Conservation (phyloP, 2,113 vertebrate genomes). For the Labeo catla region DNA sequence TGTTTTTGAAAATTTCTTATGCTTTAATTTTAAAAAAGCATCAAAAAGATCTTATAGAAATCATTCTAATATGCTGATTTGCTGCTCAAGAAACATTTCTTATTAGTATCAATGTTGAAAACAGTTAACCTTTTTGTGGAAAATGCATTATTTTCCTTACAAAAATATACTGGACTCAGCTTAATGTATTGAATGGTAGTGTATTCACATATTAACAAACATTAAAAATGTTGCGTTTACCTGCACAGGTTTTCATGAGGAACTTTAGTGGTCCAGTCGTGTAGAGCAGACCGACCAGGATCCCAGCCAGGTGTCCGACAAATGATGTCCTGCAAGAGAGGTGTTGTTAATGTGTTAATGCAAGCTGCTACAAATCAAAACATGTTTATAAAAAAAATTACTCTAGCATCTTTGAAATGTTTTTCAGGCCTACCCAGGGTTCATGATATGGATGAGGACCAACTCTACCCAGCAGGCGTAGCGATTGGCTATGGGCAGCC, state of each 20-base stretch:
- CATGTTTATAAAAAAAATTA: neutral
- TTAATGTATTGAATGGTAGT: neutral
- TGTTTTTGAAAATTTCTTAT: neutral
- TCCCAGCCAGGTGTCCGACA: slow-evolving; percentile 90
- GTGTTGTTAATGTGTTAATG: slow-evolving; percentile 15
- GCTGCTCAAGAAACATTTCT: neutral
- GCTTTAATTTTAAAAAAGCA: neutral
- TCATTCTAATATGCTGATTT: neutral
- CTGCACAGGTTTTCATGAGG: slow-evolving; percentile 83
- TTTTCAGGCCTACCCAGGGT: slow-evolving; percentile 83
- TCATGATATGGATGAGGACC: slow-evolving; percentile 85
- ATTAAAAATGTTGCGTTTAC: slow-evolving; percentile 64
- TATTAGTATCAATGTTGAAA: neutral
- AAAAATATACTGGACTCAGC: too few species aligned
- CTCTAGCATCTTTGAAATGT: neutral
- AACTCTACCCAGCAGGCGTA: slow-evolving; percentile 93
- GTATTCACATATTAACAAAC: neutral
- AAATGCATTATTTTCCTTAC: neutral
- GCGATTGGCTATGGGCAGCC: slow-evolving; percentile 80
- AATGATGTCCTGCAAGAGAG: slow-evolving; percentile 83
- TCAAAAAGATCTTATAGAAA: too few species aligned
- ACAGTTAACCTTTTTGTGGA: neutral
- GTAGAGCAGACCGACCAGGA: slow-evolving; percentile 92
- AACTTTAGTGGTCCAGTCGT: slow-evolving; percentile 84
- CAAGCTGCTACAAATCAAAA: neutral